Conservation (phyloP, 2,797 vertebrate genomes). For the Crypturellus tataupa region DNA sequence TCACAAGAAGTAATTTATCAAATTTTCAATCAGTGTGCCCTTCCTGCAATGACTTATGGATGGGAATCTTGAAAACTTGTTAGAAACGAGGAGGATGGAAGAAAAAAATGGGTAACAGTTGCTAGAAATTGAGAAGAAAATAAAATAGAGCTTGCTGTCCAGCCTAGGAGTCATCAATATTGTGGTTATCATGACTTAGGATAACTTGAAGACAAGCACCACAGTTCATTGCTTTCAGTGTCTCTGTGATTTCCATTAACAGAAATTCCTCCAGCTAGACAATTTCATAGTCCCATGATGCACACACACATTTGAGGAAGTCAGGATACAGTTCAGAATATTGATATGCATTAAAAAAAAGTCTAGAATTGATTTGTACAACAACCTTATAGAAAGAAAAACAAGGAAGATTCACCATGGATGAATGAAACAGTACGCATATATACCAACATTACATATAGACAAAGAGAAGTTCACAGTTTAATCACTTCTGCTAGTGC, state of each 20-base stretch:
- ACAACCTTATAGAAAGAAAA: neutral
- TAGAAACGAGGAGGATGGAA: neutral
- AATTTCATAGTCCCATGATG: neutral
- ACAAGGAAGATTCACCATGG: neutral
- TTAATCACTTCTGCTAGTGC: neutral
- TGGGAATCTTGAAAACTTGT: neutral
- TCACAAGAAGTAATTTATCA: conserved; percentile 50
- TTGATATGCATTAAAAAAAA: neutral
- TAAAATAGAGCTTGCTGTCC: neutral
- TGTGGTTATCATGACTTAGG: neutral
- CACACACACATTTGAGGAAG: neutral
- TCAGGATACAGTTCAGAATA: neutral
- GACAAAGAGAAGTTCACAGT: neutral
- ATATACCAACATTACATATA: neutral
- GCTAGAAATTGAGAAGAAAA: neutral
- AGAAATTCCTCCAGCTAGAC: neutral
- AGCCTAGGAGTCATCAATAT: neutral
- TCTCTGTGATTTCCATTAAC: neutral
- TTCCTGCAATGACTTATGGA: conserved; percentile 5
- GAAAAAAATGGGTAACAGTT: neutral
- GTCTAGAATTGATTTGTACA: neutral
- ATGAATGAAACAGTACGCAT: neutral
- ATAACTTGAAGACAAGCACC: neutral
- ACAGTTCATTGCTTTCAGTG: neutral
- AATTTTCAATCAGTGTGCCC: neutral